A percentile compares a stretch with the other conserved stretches of the same genome.
Conservation (phyloP, 2,888 invertebrate genomes). For the Unio delphinus region DNA sequence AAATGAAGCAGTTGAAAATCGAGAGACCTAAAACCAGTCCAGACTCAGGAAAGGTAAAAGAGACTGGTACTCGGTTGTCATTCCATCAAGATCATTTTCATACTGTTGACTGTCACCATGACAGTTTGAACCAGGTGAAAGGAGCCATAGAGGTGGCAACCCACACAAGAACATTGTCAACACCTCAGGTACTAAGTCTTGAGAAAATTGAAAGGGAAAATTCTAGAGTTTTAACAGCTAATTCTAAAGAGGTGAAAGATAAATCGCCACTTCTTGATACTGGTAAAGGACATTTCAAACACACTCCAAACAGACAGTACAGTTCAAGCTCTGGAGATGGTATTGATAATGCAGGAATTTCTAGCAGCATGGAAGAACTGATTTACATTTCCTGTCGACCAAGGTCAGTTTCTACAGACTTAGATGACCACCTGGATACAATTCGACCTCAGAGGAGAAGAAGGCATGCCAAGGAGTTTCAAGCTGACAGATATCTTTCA, state of each 20-base stretch:
- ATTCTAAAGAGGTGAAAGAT: slow-evolving; percentile 33
- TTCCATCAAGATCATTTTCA: too few relatives aligned
- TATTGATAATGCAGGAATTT: slow-evolving; percentile 41
- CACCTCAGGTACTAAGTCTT: slow-evolving; percentile 19
- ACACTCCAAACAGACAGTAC: too few relatives aligned
- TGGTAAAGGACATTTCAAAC: too few relatives aligned
- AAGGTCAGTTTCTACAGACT: too few relatives aligned
- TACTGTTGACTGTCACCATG: too few relatives aligned
- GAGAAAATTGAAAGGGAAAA: slow-evolving; percentile 12
- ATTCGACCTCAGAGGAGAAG: too few relatives aligned
- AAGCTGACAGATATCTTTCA: too few relatives aligned
- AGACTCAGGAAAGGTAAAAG: background rate
- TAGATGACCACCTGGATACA: too few relatives aligned
- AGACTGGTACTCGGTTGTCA: too few relatives aligned
- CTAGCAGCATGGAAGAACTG: slow-evolving; percentile 31
- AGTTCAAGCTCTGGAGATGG: slow-evolving; percentile 11
- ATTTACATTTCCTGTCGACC: slow-evolving; percentile 4
- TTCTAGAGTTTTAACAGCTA: slow-evolving; percentile 27
- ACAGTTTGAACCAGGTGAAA: too few relatives aligned
- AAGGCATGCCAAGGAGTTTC: too few relatives aligned
- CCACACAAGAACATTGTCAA: background rate
- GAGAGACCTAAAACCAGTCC: slow-evolving; percentile 39
- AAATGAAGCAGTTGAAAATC: slow-evolving; percentile 19
- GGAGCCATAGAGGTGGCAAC: background rate
- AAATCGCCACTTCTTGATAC: slow-evolving; percentile 28